Conservation (phyloP, 2,888 invertebrate genomes). For the Nymphalis c-album region DNA sequence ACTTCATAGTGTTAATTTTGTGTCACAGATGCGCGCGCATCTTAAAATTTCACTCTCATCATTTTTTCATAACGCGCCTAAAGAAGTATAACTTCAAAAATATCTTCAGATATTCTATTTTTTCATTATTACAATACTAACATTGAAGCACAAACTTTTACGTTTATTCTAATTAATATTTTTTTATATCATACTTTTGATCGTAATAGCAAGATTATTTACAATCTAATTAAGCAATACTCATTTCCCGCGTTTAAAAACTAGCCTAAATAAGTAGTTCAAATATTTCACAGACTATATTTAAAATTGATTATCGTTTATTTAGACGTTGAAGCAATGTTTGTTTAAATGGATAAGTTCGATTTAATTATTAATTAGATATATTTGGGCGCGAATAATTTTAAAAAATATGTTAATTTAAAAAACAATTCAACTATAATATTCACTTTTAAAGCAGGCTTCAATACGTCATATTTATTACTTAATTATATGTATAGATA, state of each 20-base stretch:
- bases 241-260: conserved; percentile 2
- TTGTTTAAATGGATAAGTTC: not conserved
- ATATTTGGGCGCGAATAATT: too few species aligned
- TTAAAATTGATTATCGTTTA: not conserved
- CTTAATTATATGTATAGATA: too few species aligned
- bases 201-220: not conserved
- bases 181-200: not conserved
- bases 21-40: too few species aligned
- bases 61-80: too few species aligned
- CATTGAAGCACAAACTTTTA: not conserved
- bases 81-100: too few species aligned
- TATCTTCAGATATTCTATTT: not conserved
- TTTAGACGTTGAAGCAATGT: not conserved
- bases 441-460: too few species aligned
- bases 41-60: too few species aligned
- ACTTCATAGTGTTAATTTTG: too few species aligned
- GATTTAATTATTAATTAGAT: too few species aligned
- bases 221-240: not conserved
- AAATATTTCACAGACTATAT: too few species aligned
- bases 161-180: not conserved
- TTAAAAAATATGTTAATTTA: too few species aligned
- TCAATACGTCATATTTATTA: too few species aligned
- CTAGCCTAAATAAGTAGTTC: not conserved
- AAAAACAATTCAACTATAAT: not conserved
- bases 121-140: not conserved